Evolutionary conservation across 2,888 invertebrate genomes (phyloP).

Genomic region (Eupeodes latifasciatus): DNA sequence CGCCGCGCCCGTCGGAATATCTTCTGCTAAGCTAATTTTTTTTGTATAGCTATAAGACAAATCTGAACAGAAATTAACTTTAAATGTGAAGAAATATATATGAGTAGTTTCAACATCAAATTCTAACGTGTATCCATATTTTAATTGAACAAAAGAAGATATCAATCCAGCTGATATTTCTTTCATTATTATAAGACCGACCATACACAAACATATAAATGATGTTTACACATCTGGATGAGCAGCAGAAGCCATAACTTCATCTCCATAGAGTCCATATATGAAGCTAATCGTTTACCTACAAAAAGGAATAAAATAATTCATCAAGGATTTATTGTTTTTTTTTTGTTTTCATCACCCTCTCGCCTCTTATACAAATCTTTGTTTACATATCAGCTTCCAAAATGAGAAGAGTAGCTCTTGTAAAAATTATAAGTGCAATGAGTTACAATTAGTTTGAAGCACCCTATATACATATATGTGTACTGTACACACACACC

Average conservation of each 20-base stretch:
- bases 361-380: conserved; percentile 34
- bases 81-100: too few species aligned
- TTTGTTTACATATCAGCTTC: conserved; percentile 72
- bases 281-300: conserved; percentile 41
- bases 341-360: conserved; percentile 36
- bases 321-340: conserved; percentile 15
- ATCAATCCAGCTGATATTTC: background rate
- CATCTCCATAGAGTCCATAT: background rate
- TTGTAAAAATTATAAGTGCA: conserved; percentile 74
- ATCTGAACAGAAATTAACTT: too few species aligned
- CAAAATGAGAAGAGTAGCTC: conserved; percentile 58
- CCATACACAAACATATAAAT: background rate
- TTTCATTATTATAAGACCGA: background rate
- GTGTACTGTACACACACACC: background rate
- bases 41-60: too few species aligned
- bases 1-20: too few species aligned
- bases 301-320: conserved; percentile 19
- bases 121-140: too few species aligned
- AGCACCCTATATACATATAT: conserved; percentile 51
- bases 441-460: conserved; percentile 75
- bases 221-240: conserved; percentile 59
- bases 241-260: conserved; percentile 36
- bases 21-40: too few species aligned
- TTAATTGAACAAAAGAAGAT: background rate
- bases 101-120: too few species aligned